These are phyloP conservation scores for Andrena praecox DNA, from an alignment of 2,888 invertebrate genomes.

Conservation along the genomic window DNA sequence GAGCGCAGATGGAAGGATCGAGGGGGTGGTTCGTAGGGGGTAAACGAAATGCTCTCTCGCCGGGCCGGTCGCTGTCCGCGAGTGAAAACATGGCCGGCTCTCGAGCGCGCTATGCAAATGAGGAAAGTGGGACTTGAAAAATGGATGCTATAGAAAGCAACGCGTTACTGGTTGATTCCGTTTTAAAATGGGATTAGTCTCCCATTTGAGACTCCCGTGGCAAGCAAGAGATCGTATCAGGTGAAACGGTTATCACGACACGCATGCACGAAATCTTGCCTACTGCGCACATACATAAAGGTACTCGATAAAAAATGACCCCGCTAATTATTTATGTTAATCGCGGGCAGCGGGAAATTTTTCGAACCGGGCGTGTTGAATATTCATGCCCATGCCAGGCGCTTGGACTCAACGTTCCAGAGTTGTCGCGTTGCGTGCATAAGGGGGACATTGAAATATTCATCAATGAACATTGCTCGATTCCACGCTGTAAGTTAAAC, in stretches of 20 bases:
- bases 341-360: background rate
- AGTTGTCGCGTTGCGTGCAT: background rate
- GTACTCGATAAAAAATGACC: conserved; percentile 4
- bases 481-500: background rate
- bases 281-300: too few relatives aligned
- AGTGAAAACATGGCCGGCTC: background rate
- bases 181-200: too few relatives aligned
- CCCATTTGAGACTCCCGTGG: too few relatives aligned
- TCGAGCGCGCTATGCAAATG: background rate
- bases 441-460: conserved; percentile 44
- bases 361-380: background rate
- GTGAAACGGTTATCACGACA: background rate
- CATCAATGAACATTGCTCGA: conserved; percentile 18
- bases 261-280: background rate
- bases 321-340: conserved; percentile 12
- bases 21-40: background rate
- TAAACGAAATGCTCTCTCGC: background rate
- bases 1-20: background rate
- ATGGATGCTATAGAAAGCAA: background rate
- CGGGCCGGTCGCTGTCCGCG: background rate
- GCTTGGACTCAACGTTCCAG: background rate
- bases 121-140: background rate
- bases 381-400: conserved; percentile 16
- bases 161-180: background rate
- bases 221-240: background rate